Percentiles rank a stretch among this genome's conserved stretches.
Conservation (phyloP, 2,113 vertebrate species). For the Ctenomys sociabilis region DNA sequence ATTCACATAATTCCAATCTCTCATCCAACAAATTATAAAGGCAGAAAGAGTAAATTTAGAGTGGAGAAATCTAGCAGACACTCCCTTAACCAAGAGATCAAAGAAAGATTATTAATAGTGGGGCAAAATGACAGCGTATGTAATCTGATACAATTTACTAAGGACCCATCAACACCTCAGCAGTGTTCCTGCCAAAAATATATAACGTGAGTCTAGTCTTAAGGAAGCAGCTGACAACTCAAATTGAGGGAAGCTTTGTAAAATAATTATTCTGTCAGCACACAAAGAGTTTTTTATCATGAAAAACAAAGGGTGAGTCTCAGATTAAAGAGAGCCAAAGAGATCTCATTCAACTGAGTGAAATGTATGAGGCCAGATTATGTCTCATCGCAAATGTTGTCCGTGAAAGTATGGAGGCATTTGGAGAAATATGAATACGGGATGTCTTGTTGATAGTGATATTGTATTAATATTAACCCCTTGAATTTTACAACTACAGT, state of each 20-base stretch:
- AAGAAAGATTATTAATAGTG: not conserved
- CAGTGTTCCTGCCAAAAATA: not conserved
- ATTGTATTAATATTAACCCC: not conserved
- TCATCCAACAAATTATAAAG: not conserved
- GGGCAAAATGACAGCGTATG: not conserved
- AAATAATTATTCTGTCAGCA: not conserved
- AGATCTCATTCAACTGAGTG: not conserved
- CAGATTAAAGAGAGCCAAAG: not conserved
- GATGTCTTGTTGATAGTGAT: not conserved
- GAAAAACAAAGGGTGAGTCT: not conserved
- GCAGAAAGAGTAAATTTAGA: not conserved
- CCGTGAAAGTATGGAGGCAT: not conserved
- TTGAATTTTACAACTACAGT: not conserved
- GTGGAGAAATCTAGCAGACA: not conserved
- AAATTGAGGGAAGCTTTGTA: not conserved
- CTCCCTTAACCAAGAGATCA: not conserved
- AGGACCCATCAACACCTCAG: not conserved
- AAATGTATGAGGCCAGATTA: not conserved
- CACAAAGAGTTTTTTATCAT: not conserved
- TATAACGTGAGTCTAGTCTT: not conserved
- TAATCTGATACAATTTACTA: not conserved
- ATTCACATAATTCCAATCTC: not conserved
- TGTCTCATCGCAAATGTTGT: not conserved
- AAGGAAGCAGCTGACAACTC: not conserved
- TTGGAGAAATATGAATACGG: not conserved